Percentiles rank a stretch among this genome's conserved stretches.
Conservation (phyloP, 1,140 invertebrate species). For the Hypothenemus hampei region DNA sequence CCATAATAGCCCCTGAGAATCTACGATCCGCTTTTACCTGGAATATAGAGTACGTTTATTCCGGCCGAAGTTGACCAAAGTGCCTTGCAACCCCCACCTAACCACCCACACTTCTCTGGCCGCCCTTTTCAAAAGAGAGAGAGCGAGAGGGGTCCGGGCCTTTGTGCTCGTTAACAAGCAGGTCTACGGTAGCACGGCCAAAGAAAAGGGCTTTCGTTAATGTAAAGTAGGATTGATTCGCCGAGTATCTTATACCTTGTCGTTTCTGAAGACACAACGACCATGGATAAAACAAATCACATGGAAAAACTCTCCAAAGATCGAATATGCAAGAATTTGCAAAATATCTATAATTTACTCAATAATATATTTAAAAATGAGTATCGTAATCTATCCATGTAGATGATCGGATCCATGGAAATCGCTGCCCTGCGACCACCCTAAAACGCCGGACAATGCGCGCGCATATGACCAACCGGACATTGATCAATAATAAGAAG, state of each 20-base stretch:
- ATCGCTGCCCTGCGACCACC: slow-evolving; percentile 22
- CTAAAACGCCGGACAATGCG: slow-evolving; percentile 27
- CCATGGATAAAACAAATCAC: slow-evolving; percentile 1
- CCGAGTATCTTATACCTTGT: slow-evolving; percentile 36
- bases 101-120: neutral
- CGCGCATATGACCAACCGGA: slow-evolving; percentile 42
- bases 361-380: neutral
- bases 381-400: neutral
- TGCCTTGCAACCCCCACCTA: slow-evolving; percentile 3
- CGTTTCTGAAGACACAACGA: slow-evolving; percentile 19
- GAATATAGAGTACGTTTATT: slow-evolving; percentile 23
- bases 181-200: slow-evolving; percentile 32
- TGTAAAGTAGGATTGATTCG: slow-evolving; percentile 43
- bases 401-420: neutral
- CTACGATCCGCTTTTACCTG: slow-evolving; percentile 18
- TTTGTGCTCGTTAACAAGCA: slow-evolving; percentile 35
- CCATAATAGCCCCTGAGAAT: slow-evolving; percentile 20
- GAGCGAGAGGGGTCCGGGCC: no score
- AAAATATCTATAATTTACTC: neutral
- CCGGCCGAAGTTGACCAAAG: slow-evolving; percentile 23
- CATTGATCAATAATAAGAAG: slow-evolving; percentile 47
- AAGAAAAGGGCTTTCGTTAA: slow-evolving; percentile 41
- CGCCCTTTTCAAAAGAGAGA: neutral
- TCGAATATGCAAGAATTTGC: neutral
- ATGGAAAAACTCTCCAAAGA: neutral